Evolutionary conservation across 2,113 vertebrate genomes (phyloP).

Genomic region (Butastur rufipennis): DNA sequence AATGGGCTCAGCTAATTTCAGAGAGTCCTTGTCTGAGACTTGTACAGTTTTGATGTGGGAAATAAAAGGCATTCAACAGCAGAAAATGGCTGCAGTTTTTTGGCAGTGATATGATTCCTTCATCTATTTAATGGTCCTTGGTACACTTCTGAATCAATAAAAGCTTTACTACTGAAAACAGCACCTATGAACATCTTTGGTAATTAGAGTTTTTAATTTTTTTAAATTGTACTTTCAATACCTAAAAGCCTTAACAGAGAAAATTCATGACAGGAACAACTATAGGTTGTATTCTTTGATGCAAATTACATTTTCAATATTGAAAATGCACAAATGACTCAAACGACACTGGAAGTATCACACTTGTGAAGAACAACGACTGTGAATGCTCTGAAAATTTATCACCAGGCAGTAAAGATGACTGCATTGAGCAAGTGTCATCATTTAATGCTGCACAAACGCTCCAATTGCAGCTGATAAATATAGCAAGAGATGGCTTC

Average conservation of each 20-base stretch:
- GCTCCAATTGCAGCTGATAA: neutral
- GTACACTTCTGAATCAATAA: neutral
- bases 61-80: neutral
- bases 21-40: rapidly evolving
- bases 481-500: neutral
- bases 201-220: neutral
- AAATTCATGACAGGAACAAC: neutral
- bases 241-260: neutral
- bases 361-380: neutral
- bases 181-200: rapidly evolving
- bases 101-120: neutral
- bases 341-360: neutral
- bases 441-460: neutral
- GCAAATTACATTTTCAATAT: neutral
- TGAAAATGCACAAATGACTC: neutral
- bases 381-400: neutral
- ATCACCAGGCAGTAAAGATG: neutral
- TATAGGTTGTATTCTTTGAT: neutral
- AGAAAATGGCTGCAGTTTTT: neutral
- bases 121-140: neutral
- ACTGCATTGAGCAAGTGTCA: neutral
- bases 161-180: neutral
- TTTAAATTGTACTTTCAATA: neutral
- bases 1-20: neutral
- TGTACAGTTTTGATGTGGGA: neutral